Evolutionary conservation across 2,113 vertebrate genomes (phyloP), one percentile per base, ranked within the genome.

Genomic region (Sinocyclocheilus maitianheensis): DNA sequence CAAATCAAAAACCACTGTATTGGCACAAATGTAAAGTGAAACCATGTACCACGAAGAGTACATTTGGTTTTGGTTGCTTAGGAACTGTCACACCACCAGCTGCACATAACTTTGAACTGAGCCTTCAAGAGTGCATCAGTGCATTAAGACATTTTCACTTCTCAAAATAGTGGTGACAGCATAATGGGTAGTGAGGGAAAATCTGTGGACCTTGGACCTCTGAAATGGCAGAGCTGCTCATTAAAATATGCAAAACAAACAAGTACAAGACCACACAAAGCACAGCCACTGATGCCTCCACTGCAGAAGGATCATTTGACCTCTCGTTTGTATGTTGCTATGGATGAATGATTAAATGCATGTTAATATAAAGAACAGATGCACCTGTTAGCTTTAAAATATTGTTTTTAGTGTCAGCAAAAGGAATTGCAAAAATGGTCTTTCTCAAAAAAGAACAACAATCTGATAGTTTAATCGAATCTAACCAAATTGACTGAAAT

Each of bases 41-140:
- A 37, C 77, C 22, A 30, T 65, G 76, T 79, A 87, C 62, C 71
- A 72, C 53, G 62, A 89, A 84, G 84, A 76, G 26, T 83, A 76
- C 82, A 85, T 83, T 85, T 85, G 84, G 85, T 46, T 84, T 67
- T 8, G 71, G 91, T 91, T 91, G 89, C 91, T 92, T 87, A 87
- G 88, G 75, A 89, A 91, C 89, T 83, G 85, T 77, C 85, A 78
- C 74, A 77, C 62, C 82, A 77, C 86, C 85, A 85, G 86, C 79
- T 77, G 77, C 40, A 65, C 40, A 81, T 88, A 87, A 87, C 88
- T 78, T 87, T 89, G 76, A 84, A 85, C 82, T 85, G 65, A 37
- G 60, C 88, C 83, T 84, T 86, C 58, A 88, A 89, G 51, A 75
- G 76, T 69, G 55, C 60, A 4, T 86, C 60, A 78, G 34, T 87